phyloP scores from a whole-genome alignment of 2,888 invertebrate genomes.

The Torymus texanus region DNA sequence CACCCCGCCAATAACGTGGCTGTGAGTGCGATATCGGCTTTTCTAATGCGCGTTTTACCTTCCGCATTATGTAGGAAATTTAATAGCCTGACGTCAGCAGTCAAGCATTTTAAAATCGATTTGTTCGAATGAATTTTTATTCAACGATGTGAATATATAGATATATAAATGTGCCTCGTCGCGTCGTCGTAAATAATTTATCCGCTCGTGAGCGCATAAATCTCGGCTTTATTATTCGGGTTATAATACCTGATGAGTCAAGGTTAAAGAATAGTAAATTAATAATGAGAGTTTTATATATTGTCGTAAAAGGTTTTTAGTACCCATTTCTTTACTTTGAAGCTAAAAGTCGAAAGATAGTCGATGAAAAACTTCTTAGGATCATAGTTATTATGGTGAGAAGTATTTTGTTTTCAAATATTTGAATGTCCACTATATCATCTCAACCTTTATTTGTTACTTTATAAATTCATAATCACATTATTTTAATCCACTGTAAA shows the following conservation, averaged over 20 bases:
- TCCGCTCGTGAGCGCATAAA: background rate
- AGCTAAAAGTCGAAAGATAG: no score
- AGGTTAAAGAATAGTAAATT: background rate
- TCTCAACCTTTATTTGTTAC: no score
- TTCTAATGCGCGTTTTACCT: constrained; percentile 28
- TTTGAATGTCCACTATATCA: no score
- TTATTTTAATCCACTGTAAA: no score
- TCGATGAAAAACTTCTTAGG: no score
- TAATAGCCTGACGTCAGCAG: constrained; percentile 46
- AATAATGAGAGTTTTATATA: background rate
- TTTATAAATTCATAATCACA: no score
- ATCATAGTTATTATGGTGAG: no score
- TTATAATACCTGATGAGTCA: background rate
- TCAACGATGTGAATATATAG: background rate
- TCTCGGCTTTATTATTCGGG: no score
- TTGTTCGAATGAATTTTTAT: constrained; percentile 36
- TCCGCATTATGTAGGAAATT: constrained; percentile 40
- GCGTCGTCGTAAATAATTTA: constrained; percentile 9
- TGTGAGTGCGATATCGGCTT: background rate
- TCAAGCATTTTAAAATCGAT: constrained; percentile 34
- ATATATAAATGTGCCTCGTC: background rate
- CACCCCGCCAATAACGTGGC: constrained; percentile 3
- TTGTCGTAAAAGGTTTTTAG: no score
- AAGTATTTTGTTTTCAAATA: no score
- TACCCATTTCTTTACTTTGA: no score